Conservation (phyloP, 2,797 vertebrate species). For the Poecile montanus region DNA sequence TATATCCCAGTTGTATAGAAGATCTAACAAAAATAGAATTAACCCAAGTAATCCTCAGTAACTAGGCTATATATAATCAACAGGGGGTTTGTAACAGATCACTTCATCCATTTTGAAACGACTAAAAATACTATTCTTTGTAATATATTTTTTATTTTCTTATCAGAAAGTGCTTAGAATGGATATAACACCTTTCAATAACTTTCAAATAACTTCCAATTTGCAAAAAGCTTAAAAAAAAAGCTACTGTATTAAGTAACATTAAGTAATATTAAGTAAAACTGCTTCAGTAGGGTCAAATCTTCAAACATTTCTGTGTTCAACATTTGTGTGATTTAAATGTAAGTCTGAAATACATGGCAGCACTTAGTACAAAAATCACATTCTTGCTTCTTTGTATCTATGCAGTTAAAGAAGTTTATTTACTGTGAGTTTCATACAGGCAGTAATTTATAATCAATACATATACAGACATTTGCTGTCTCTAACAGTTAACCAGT, state of each 20-base stretch:
- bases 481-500: background rate
- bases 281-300: background rate
- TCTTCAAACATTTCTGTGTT: background rate
- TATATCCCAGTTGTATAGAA: background rate
- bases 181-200: background rate
- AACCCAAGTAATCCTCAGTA: background rate
- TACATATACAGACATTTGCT: background rate
- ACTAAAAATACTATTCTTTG: background rate
- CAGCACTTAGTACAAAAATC: background rate
- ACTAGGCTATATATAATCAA: background rate
- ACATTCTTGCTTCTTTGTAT: background rate
- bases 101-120: background rate
- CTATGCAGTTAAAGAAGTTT: background rate
- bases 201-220: background rate
- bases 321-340: background rate
- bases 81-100: background rate
- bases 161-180: background rate
- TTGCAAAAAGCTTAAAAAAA: background rate
- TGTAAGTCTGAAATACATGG: background rate
- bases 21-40: background rate
- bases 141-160: background rate
- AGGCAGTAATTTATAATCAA: background rate
- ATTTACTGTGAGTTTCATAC: background rate
- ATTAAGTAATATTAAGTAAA: background rate
- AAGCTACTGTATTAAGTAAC: no score